Base-by-base conservation (phyloP, 2,797 vertebrate species). In the Myioborus melanocephalus region DNA sequence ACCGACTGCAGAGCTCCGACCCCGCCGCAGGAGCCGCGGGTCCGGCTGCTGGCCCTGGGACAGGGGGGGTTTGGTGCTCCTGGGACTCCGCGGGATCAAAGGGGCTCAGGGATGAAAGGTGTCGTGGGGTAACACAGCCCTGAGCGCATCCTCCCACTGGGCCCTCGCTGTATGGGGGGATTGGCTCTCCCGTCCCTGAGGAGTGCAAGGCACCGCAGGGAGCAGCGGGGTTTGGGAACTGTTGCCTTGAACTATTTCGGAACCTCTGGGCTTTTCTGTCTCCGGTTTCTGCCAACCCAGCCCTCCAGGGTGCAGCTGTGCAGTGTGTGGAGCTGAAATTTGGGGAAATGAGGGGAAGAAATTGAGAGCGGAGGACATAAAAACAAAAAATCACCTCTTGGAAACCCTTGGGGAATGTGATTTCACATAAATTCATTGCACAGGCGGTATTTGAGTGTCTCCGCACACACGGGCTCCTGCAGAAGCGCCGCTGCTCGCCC, bases 161-260 rank as follows among this genome's bases (percentile, higher is more conserved):
- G 24, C 5, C 77, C 27, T 39, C 3, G 0, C 43, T 56, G 10
- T 3, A 19, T 5, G 26, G 1, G 8, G 8, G 1, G 0, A 7
- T 77, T 30, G 13, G 11, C 10, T 79, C 47, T 90, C 18, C 26
- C 1, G 0, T 8, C 16, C 73, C 32, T 20, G 28, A 55, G 55
- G 13, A 35, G 2, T 0, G 0, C 73, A 43, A 12, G 41, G 39
- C 44, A 47, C 11, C 0, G 1, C 43, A 50, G 43, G 3, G 50
- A 81, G 27, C 43, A 66, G 37, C 1, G 1, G 19, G 7, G 3
- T 47, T 91, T 65, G 72, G 66, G 52, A 56, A 7, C 9, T 3
- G 1, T 37, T 49, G 6, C 11, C 8, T 43, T 78, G 26, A 75
- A 47, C 61, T 49, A 3, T 49, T 14, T 41, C 28, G 3, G 66